Percentiles rank a stretch among this genome's conserved stretches.
Evolutionary conservation across 2,888 invertebrate genomes (phyloP).

Genomic region (Drosophila falleni): DNA sequence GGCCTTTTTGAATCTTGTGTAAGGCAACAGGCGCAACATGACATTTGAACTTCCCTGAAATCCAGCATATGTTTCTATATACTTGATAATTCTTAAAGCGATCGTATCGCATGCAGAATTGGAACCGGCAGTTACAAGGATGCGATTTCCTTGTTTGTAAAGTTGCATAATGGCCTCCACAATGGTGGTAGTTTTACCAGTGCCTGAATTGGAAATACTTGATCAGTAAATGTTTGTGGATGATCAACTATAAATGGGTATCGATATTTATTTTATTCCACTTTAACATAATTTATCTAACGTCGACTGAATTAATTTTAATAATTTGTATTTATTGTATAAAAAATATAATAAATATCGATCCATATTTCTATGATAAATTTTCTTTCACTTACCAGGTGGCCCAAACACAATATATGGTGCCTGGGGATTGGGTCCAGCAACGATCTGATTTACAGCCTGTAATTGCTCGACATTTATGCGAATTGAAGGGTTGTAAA

Average conservation of each 20-base stretch:
- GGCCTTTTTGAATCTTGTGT: constrained; percentile 73
- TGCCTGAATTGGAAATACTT: constrained; percentile 84
- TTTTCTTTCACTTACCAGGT: constrained; percentile 87
- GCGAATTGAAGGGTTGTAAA: constrained; percentile 84
- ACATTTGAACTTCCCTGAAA: constrained; percentile 8
- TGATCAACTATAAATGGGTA: neutral
- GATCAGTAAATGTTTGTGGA: neutral
- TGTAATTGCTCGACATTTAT: constrained; percentile 88
- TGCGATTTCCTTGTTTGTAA: constrained; percentile 72
- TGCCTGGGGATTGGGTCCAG: constrained; percentile 87
- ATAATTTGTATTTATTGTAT: too few relatives aligned
- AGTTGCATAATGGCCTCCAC: constrained; percentile 90
- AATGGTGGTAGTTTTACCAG: constrained; percentile 91
- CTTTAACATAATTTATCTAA: too few relatives aligned
- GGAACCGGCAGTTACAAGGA: constrained; percentile 90
- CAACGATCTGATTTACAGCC: constrained; percentile 89
- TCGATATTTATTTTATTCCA: too few relatives aligned
- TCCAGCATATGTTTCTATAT: constrained; percentile 39
- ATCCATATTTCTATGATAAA: too few relatives aligned
- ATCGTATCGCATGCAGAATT: constrained; percentile 91
- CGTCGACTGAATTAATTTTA: too few relatives aligned
- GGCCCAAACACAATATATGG: constrained; percentile 96
- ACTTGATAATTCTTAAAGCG: constrained; percentile 85
- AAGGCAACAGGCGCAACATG: constrained; percentile 85
- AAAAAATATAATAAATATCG: too few relatives aligned